Conservation (phyloP, 1,140 invertebrate species). For the Lasioglossum baleicum region DNA sequence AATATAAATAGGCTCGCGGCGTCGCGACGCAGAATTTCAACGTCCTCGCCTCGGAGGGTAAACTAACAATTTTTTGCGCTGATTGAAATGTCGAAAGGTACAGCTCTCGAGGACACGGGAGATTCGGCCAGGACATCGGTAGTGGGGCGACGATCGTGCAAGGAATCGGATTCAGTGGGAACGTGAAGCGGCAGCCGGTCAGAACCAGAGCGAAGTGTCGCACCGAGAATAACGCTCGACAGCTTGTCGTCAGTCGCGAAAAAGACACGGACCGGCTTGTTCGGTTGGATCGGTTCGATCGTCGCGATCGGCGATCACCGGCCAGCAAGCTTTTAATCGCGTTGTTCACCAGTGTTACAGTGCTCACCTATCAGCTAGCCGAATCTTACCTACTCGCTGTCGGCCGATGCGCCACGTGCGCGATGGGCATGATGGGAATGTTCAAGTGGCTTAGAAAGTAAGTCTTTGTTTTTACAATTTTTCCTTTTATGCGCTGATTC, state of each 20-base stretch:
- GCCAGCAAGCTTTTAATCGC: constrained; percentile 37
- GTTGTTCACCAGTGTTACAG: constrained; percentile 39
- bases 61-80: background rate
- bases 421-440: constrained; percentile 70
- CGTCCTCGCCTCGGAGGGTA: background rate
- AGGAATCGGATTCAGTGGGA: background rate
- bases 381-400: constrained; percentile 29
- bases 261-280: constrained; percentile 29
- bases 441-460: constrained; percentile 72
- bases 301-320: constrained; percentile 9
- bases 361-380: constrained; percentile 32
- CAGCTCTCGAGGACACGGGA: background rate
- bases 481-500: no score
- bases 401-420: constrained; percentile 46
- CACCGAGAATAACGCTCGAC: background rate
- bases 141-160: background rate
- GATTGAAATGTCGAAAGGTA: background rate
- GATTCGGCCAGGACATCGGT: background rate
- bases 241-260: constrained; percentile 37
- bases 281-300: constrained; percentile 5
- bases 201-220: constrained; percentile 43
- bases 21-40: background rate
- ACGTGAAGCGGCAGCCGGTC: background rate
- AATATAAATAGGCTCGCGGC: background rate
- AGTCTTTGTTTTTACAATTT: constrained; percentile 44